phyloP scores from a whole-genome alignment of 1,140 invertebrate species.

The Argopecten irradians region DNA sequence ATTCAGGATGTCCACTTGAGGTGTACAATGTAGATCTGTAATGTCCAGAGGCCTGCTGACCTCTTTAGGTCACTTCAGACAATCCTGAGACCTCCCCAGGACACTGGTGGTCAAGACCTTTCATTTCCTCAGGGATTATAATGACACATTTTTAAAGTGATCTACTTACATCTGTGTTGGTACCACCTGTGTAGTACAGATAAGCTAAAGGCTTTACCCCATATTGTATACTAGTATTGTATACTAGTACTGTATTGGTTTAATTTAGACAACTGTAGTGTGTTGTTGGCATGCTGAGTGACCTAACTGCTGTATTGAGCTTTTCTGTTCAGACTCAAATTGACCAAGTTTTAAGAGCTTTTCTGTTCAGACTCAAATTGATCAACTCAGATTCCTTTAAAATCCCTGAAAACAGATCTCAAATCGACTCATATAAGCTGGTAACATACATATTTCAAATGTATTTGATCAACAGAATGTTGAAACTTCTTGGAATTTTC shows the following conservation, averaged over 20 bases:
- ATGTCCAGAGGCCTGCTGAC: background rate
- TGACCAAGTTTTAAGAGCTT: background rate
- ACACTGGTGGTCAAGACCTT: background rate
- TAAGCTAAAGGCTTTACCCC: background rate
- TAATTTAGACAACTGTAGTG: background rate
- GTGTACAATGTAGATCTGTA: background rate
- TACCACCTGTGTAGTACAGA: background rate
- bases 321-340: background rate
- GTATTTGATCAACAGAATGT: too few species aligned
- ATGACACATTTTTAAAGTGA: conserved; percentile 1
- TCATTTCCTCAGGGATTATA: background rate
- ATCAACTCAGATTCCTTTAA: too few species aligned
- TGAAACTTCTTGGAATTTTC: too few species aligned
- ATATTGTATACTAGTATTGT: too few species aligned
- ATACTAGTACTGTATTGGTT: background rate
- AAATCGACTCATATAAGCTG: too few species aligned
- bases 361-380: background rate
- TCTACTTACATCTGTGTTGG: background rate
- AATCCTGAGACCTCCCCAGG: background rate
- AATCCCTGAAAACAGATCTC: too few species aligned
- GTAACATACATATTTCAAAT: too few species aligned
- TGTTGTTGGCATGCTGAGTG: background rate
- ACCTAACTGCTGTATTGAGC: background rate
- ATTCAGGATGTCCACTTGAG: background rate
- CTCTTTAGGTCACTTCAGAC: background rate